Percentiles rank a stretch among this genome's conserved stretches.
phyloP scores from a whole-genome alignment of 2,888 invertebrate genomes.

The Trissoscelio sp. region DNA sequence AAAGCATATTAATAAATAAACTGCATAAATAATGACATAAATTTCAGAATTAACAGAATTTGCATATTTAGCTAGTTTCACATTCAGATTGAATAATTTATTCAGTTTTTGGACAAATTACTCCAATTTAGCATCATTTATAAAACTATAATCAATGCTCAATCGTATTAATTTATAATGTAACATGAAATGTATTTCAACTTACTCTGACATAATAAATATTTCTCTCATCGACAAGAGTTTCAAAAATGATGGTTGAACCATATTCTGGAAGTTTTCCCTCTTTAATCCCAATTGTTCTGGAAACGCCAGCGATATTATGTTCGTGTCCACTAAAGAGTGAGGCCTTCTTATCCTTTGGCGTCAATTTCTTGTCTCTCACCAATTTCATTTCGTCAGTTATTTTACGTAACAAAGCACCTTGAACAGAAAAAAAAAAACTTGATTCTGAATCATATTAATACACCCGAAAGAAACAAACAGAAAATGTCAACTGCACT shows the following conservation, averaged over 20 bases:
- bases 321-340: slow-evolving; percentile 78
- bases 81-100: no score
- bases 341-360: slow-evolving; percentile 76
- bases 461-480: neutral
- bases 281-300: slow-evolving; percentile 76
- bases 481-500: neutral
- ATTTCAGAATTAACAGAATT: no score
- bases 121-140: neutral
- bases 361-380: slow-evolving; percentile 69
- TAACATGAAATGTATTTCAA: slow-evolving; percentile 11
- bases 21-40: no score
- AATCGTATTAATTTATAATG: neutral
- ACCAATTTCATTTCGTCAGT: slow-evolving; percentile 75
- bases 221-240: slow-evolving; percentile 74
- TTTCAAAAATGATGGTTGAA: slow-evolving; percentile 78
- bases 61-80: neutral
- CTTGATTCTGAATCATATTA: neutral
- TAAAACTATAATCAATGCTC: neutral
- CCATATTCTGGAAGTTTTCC: slow-evolving; percentile 78
- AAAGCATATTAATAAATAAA: neutral
- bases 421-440: slow-evolving; percentile 68
- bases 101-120: neutral
- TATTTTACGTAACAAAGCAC: slow-evolving; percentile 76
- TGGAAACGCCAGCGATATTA: slow-evolving; percentile 76
- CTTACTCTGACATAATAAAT: slow-evolving; percentile 76